Evolutionary conservation across 64 coral and sea anemone species (phyloP).

Genomic region (Stylophora pistillata): DNA sequence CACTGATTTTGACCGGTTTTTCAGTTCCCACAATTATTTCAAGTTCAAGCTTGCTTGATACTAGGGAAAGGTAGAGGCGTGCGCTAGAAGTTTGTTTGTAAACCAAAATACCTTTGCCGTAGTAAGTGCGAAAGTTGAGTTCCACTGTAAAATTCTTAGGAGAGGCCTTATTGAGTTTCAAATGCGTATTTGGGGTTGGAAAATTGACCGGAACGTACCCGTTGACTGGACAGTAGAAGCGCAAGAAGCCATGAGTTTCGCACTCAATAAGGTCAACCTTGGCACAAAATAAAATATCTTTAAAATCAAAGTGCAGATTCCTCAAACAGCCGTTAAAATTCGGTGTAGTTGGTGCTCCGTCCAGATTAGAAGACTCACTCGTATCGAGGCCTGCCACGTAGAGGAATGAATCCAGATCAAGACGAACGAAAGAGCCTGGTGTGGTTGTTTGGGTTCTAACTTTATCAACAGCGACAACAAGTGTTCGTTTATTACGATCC

Average conservation of each 20-base stretch:
- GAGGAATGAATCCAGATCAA: conserved; percentile 73
- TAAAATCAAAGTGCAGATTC: conserved; percentile 63
- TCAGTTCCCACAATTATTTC: conserved; percentile 61
- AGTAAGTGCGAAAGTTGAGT: conserved; percentile 76
- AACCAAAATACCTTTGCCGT: conserved; percentile 62
- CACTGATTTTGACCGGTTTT: conserved; percentile 66
- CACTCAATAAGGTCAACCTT: conserved; percentile 17
- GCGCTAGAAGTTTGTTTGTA: conserved; percentile 40
- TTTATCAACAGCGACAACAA: conserved; percentile 48
- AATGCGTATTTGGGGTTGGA: conserved; percentile 54
- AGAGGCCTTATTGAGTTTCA: conserved; percentile 50
- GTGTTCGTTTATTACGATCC: not conserved
- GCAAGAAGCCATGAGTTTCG: conserved; percentile 2
- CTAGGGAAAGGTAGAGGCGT: conserved; percentile 59
- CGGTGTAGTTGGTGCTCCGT: conserved; percentile 12
- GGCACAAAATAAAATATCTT: conserved; percentile 60
- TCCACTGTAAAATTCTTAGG: conserved; percentile 55
- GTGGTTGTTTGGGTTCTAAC: not conserved
- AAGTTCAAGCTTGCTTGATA: conserved; percentile 49
- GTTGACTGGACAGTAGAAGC: conserved; percentile 35
- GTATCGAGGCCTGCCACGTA: conserved; percentile 78
- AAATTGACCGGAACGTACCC: conserved; percentile 64
- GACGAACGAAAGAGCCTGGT: conserved; percentile 31
- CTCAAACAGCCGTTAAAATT: conserved; percentile 81
- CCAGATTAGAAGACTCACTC: not conserved